Percentiles rank a stretch among this genome's conserved stretches.
These are phyloP conservation scores for Agapornis canus DNA, from an alignment of 2,797 vertebrate genomes.

Conservation along the genomic window DNA sequence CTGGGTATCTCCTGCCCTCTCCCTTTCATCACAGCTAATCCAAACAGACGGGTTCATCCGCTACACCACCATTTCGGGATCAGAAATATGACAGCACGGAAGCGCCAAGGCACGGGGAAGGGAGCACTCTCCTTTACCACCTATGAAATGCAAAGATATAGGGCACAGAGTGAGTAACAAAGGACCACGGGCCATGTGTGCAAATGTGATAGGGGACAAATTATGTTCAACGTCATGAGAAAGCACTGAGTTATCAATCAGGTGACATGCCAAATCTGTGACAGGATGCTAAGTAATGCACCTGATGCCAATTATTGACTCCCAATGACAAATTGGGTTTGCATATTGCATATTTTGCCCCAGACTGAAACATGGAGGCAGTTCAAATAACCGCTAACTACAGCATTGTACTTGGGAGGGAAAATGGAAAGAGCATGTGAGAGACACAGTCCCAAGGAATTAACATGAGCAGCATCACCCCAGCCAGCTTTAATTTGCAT, in stretches of 20 bases:
- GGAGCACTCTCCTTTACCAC: not conserved
- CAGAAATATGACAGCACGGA: not conserved
- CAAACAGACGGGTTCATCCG: not conserved
- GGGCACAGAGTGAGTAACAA: not conserved
- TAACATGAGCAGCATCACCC: not conserved
- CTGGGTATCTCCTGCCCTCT: not conserved
- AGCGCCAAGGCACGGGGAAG: not conserved
- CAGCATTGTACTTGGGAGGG: not conserved
- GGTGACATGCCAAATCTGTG: constrained; percentile 7
- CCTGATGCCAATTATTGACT: constrained; percentile 51
- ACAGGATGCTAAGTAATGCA: constrained; percentile 46
- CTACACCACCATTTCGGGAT: not conserved
- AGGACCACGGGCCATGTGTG: not conserved
- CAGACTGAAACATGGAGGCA: not conserved
- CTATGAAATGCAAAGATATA: not conserved
- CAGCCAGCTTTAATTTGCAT: not conserved
- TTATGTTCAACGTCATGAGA: not conserved
- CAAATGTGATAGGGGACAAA: not conserved
- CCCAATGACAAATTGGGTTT: constrained; percentile 42
- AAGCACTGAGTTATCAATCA: constrained; percentile 25
- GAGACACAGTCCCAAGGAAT: not conserved
- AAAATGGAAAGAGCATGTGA: not conserved
- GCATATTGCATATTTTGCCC: not conserved
- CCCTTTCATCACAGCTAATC: not conserved
- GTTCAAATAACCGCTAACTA: not conserved